phyloP scores from a whole-genome alignment of 2,113 vertebrate genomes.

The Dolichotis patagonum region DNA sequence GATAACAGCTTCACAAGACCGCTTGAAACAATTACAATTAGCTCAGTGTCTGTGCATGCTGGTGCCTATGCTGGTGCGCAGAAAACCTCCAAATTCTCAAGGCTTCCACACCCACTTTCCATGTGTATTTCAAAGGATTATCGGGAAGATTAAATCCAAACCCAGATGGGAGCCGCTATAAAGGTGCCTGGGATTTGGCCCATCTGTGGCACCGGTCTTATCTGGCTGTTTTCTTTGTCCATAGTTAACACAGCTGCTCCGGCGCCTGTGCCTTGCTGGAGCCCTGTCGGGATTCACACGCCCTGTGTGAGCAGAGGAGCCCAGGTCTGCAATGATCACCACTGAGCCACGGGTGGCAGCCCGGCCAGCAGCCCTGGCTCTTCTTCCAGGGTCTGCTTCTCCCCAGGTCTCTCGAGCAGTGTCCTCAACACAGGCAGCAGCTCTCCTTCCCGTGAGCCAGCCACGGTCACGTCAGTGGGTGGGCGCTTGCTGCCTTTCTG shows the following conservation, averaged over 20 bases:
- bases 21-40: not conserved
- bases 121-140: not conserved
- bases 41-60: fast-evolving
- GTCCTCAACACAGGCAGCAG: not conserved
- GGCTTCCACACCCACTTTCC: not conserved
- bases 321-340: not conserved
- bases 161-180: not conserved
- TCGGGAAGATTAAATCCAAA: not conserved
- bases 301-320: not conserved
- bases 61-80: no score
- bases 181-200: not conserved
- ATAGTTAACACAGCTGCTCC: not conserved
- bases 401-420: fast-evolving
- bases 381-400: no score
- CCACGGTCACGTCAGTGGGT: not conserved
- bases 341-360: not conserved
- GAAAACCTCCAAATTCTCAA: not conserved
- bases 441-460: not conserved
- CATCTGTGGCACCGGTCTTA: not conserved
- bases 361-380: no score
- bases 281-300: not conserved
- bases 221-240: not conserved
- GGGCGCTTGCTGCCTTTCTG: not conserved
- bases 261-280: not conserved
- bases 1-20: not conserved